Evolutionary conservation across 2,797 vertebrate genomes (phyloP).

Genomic region (Acomys russatus): DNA sequence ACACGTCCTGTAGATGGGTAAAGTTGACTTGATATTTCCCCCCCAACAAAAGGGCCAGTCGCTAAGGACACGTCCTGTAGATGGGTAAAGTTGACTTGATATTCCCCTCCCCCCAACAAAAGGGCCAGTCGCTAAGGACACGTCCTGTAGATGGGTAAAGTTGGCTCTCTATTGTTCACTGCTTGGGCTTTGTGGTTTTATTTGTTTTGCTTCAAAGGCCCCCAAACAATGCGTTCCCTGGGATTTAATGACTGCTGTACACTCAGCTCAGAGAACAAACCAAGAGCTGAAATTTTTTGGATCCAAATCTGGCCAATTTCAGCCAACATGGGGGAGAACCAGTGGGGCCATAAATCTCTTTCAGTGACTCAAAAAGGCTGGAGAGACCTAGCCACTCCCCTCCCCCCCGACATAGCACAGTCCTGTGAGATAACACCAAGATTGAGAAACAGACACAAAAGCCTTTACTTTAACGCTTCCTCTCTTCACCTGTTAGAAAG

Average conservation of each 20-base stretch:
- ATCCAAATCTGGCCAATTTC: not conserved
- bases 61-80: conserved; percentile 70
- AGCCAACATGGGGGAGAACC: not conserved
- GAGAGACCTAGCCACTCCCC: not conserved
- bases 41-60: conserved; percentile 59
- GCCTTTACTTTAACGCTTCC: accelerated
- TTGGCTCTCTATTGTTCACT: conserved; percentile 76
- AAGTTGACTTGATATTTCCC: conserved; percentile 74
- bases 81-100: conserved; percentile 78
- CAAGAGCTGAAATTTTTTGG: not conserved
- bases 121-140: conserved; percentile 42
- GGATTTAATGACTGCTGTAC: not conserved
- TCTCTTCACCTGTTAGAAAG: not conserved
- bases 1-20: conserved; percentile 76
- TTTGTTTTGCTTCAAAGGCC: conserved; percentile 76
- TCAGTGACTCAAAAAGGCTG: not conserved
- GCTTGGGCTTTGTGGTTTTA: conserved; percentile 57
- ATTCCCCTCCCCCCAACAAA: conserved; percentile 64
- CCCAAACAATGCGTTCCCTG: conserved; percentile 64
- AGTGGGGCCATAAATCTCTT: not conserved
- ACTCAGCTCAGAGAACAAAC: conserved; percentile 18
- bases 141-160: conserved; percentile 77
- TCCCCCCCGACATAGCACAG: not conserved
- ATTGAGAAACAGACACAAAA: not conserved
- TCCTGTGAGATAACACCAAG: not conserved